Evolutionary conservation across 2,797 vertebrate genomes (phyloP).

Genomic region (Peromyscus aztecus): DNA sequence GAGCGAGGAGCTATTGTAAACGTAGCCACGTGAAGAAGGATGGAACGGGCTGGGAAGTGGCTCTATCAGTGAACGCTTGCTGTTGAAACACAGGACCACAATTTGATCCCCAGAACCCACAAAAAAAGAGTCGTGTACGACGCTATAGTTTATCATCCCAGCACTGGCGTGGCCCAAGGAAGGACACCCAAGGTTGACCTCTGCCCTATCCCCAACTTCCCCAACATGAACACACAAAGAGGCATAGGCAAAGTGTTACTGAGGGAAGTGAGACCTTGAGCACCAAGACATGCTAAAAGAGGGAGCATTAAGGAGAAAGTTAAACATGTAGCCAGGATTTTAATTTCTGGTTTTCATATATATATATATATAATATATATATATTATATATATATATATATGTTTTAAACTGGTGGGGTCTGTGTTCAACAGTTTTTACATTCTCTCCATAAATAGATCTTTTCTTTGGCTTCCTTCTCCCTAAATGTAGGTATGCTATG

Average conservation of each 20-base stretch:
- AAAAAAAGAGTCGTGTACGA: background rate
- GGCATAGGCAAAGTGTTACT: background rate
- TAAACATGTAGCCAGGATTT: background rate
- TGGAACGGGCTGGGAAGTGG: too few relatives aligned
- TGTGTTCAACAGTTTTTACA: constrained; percentile 7
- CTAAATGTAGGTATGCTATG: constrained; percentile 5
- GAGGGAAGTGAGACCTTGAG: constrained; percentile 1
- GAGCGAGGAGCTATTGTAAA: background rate
- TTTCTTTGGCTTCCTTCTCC: background rate
- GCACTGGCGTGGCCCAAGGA: background rate
- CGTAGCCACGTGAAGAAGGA: background rate
- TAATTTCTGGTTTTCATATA: background rate
- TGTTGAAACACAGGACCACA: background rate
- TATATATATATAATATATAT: background rate
- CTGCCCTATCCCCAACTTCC: background rate
- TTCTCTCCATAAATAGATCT: background rate
- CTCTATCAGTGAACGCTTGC: background rate
- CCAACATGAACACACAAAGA: background rate
- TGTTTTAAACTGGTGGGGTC: background rate
- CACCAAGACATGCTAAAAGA: constrained; percentile 10
- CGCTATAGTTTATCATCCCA: too few relatives aligned
- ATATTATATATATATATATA: background rate
- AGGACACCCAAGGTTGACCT: background rate
- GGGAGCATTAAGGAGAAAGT: background rate
- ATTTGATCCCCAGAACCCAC: background rate